Evolutionary conservation across 64 coral and sea anemone species (phyloP).

Genomic region (Acropora tenuis): DNA sequence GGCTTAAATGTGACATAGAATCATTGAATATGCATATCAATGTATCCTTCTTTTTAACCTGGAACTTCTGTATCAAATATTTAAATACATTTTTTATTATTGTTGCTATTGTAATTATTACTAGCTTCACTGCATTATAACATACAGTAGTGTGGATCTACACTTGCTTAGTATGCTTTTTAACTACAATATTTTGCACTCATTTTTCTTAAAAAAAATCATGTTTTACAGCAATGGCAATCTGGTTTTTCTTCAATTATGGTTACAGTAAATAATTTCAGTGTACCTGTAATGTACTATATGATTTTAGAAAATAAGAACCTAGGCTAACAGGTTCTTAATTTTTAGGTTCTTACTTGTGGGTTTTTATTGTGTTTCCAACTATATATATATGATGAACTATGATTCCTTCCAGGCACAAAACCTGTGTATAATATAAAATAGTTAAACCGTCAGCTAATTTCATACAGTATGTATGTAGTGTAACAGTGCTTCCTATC

Average conservation of each 20-base stretch:
- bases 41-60: constrained; percentile 55
- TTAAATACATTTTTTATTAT: constrained; percentile 70
- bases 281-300: constrained; percentile 32
- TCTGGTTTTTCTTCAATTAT: constrained; percentile 47
- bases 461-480: too few species aligned
- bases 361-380: too few species aligned
- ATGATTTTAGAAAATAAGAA: constrained; percentile 37
- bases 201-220: constrained; percentile 69
- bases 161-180: constrained; percentile 64
- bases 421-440: too few species aligned
- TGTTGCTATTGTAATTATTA: constrained; percentile 69
- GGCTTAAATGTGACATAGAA: too few species aligned
- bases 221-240: constrained; percentile 59
- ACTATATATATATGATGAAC: too few species aligned
- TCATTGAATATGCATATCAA: constrained; percentile 74
- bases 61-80: constrained; percentile 65
- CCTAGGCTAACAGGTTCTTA: background rate
- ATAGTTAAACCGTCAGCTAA: too few species aligned
- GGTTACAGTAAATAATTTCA: constrained; percentile 31
- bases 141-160: constrained; percentile 70
- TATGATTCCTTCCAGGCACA: too few species aligned
- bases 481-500: too few species aligned
- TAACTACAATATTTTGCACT: constrained; percentile 63
- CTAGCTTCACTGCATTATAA: constrained; percentile 53
- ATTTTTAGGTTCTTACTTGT: too few species aligned